phyloP scores from a whole-genome alignment of 2,113 vertebrate genomes.

The Corvus cornix region DNA sequence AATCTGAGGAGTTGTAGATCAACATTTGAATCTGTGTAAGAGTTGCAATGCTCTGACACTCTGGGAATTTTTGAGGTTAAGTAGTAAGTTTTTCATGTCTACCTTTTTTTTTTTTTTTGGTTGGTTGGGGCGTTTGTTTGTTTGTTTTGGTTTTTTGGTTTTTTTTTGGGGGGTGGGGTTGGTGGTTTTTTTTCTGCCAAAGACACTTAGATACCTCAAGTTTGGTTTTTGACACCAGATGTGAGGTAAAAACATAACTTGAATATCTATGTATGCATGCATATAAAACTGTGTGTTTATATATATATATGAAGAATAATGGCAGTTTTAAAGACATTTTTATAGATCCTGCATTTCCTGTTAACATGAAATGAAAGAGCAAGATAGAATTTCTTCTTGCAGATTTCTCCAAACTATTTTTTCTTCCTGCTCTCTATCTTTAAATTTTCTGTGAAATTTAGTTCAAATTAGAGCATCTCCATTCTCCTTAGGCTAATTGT shows the following conservation, averaged over 20 bases:
- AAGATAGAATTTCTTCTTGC: neutral
- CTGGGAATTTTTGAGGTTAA: neutral
- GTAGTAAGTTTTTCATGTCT: neutral
- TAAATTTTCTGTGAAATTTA: neutral
- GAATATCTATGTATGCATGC: neutral
- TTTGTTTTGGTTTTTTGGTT: neutral
- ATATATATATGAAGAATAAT: neutral
- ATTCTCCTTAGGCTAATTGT: neutral
- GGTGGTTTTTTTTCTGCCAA: neutral
- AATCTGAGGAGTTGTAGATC: neutral
- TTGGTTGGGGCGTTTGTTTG: neutral
- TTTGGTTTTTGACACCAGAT: neutral
- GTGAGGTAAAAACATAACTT: neutral
- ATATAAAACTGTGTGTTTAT: too few relatives aligned
- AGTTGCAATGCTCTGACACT: neutral
- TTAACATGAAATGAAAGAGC: neutral
- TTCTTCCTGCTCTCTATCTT: neutral
- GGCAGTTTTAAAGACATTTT: neutral
- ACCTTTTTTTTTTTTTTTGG: neutral
- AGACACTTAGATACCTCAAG: neutral
- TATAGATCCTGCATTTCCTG: neutral
- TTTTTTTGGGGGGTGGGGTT: rapidly evolving
- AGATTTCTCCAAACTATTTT: neutral
- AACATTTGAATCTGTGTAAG: neutral
- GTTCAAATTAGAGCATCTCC: neutral